Percentiles rank a stretch among this genome's conserved stretches.
Conservation (phyloP, 2,797 vertebrate species). For the Scarus forsteni region DNA sequence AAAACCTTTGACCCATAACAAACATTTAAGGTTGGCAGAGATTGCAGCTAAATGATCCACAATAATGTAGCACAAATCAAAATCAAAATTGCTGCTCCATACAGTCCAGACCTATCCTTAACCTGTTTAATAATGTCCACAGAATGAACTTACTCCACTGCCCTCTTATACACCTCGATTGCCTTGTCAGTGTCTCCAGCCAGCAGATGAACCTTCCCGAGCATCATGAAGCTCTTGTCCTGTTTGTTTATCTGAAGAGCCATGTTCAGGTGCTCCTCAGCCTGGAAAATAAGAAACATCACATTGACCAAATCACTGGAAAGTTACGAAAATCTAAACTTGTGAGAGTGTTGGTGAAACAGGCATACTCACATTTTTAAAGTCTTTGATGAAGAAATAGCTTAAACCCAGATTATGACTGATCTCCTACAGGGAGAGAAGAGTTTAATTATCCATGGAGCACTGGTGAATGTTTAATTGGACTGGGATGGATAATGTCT, state of each 20-base stretch:
- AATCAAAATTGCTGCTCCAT: no score
- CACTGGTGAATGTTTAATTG: conserved; percentile 16
- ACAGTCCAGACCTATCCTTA: no score
- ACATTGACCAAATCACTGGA: conserved; percentile 17
- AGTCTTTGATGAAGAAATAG: conserved; percentile 94
- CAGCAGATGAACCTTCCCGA: conserved; percentile 93
- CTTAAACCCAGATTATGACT: conserved; percentile 95
- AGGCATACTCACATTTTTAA: conserved; percentile 87
- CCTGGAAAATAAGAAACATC: conserved; percentile 79
- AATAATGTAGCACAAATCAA: no score
- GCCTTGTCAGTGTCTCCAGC: conserved; percentile 91
- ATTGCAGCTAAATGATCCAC: no score
- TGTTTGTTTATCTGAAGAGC: conserved; percentile 93
- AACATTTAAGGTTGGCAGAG: no score
- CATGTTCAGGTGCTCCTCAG: conserved; percentile 90
- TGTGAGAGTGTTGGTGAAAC: background rate
- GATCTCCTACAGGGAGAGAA: conserved; percentile 88
- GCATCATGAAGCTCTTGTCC: conserved; percentile 92
- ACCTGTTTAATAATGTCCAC: background rate
- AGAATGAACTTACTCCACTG: conserved; percentile 90
- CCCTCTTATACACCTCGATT: conserved; percentile 92
- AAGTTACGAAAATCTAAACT: background rate
- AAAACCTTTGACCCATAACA: no score
- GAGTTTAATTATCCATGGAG: conserved; percentile 40
- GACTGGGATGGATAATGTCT: conserved; percentile 13